These are phyloP conservation scores for Trilocha varians DNA, from an alignment of 2,888 invertebrate genomes.

Conservation along the genomic window DNA sequence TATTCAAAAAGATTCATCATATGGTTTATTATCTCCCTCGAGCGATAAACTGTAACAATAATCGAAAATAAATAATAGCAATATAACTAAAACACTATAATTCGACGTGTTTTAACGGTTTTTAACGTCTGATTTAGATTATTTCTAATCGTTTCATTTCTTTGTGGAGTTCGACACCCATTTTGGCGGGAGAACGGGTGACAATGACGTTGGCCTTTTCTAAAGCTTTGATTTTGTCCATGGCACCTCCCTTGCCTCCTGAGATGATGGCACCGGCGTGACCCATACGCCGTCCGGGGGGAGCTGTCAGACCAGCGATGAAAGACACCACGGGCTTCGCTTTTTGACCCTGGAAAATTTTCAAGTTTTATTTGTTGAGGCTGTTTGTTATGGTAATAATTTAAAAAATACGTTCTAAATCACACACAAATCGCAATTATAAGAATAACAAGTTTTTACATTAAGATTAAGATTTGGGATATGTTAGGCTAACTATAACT, in stretches of 20 bases:
- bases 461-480: too few species aligned
- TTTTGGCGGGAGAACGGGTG: conserved; percentile 95
- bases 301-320: conserved; percentile 98
- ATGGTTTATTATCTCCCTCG: too few species aligned
- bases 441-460: too few species aligned
- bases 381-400: too few species aligned
- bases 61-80: conserved; percentile 50
- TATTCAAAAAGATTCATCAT: too few species aligned
- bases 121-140: conserved; percentile 46
- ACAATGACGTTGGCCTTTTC: conserved; percentile 95
- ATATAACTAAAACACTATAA: conserved; percentile 52
- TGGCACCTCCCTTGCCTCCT: conserved; percentile 98
- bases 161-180: conserved; percentile 91
- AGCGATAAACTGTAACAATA: conserved; percentile 31
- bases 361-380: too few species aligned
- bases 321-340: conserved; percentile 99
- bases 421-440: too few species aligned
- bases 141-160: conserved; percentile 89
- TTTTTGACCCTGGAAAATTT: conserved; percentile 81
- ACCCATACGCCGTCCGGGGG: conserved; percentile 98
- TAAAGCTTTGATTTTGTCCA: conserved; percentile 97
- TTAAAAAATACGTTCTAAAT: too few species aligned
- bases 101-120: conserved; percentile 23
- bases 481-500: too few species aligned
- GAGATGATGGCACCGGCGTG: conserved; percentile 99